Percentiles rank a stretch among this genome's conserved stretches.
These are phyloP conservation scores for Hirtodrosophila alboralis DNA, from an alignment of 2,888 invertebrate genomes.

Conservation along the genomic window DNA sequence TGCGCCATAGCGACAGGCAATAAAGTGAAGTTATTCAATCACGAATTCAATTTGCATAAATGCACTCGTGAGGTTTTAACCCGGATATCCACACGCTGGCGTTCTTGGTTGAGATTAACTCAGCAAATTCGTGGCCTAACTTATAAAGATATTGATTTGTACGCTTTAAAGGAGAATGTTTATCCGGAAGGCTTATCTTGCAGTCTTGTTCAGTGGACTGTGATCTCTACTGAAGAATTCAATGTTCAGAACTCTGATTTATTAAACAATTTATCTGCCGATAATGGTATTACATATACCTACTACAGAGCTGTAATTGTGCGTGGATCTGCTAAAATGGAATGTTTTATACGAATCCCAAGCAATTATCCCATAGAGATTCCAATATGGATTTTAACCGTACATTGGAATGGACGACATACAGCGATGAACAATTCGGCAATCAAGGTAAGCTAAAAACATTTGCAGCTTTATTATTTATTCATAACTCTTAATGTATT, in stretches of 20 bases:
- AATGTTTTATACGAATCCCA: conserved; percentile 90
- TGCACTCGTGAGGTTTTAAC: conserved; percentile 91
- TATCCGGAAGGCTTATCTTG: conserved; percentile 85
- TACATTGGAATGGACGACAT: conserved; percentile 89
- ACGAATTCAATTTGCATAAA: conserved; percentile 81
- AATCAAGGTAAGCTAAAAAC: conserved; percentile 86
- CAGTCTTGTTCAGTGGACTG: conserved; percentile 88
- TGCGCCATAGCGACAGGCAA: conserved; percentile 93
- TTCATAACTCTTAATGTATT: neutral
- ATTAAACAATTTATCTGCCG: conserved; percentile 31
- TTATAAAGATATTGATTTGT: conserved; percentile 79
- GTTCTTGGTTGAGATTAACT: conserved; percentile 90
- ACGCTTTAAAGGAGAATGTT: conserved; percentile 66
- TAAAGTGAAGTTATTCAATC: conserved; percentile 40
- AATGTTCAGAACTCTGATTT: conserved; percentile 54
- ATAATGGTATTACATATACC: conserved; percentile 86
- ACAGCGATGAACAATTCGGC: conserved; percentile 88
- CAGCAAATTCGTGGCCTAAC: conserved; percentile 88
- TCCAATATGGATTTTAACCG: conserved; percentile 90
- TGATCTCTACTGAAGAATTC: conserved; percentile 88
- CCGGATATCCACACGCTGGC: conserved; percentile 89
- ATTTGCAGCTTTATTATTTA: neutral
- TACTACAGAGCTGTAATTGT: conserved; percentile 91
- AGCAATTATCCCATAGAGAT: conserved; percentile 92
- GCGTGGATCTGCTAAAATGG: conserved; percentile 92